phyloP scores from a whole-genome alignment of 2,113 vertebrate genomes.

The Poicephalus gulielmi region DNA sequence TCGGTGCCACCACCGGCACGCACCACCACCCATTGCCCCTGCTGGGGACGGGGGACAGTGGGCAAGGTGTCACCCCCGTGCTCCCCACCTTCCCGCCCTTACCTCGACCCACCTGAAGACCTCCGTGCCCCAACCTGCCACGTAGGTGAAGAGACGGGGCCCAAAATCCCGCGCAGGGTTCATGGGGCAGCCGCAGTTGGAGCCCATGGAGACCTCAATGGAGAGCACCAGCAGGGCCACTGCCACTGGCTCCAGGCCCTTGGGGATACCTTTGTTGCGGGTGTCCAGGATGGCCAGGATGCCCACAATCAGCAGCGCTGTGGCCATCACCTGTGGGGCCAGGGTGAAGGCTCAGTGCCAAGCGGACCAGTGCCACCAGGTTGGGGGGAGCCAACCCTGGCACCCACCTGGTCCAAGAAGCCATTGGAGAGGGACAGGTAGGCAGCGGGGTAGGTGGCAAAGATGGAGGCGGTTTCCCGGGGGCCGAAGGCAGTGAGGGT shows the following conservation, averaged over 20 bases:
- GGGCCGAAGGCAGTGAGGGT: slow-evolving; percentile 71
- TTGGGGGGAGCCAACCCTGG: accelerated
- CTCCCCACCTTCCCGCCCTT: not conserved
- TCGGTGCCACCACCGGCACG: slow-evolving; percentile 83
- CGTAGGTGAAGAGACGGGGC: slow-evolving; percentile 83
- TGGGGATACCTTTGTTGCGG: slow-evolving; percentile 77
- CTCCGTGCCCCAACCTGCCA: slow-evolving; percentile 86
- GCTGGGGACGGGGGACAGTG: slow-evolving; percentile 40
- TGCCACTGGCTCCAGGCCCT: slow-evolving; percentile 73
- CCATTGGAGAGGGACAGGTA: slow-evolving; percentile 77
- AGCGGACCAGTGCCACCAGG: accelerated
- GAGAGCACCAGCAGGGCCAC: slow-evolving; percentile 77
- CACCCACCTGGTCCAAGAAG: slow-evolving; percentile 79
- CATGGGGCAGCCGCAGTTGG: slow-evolving; percentile 83
- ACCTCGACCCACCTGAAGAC: slow-evolving; percentile 76
- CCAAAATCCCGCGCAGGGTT: slow-evolving; percentile 88
- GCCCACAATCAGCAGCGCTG: slow-evolving; percentile 74
- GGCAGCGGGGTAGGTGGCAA: slow-evolving; percentile 80
- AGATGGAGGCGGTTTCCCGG: slow-evolving; percentile 80
- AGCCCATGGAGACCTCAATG: slow-evolving; percentile 79
- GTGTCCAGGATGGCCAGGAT: slow-evolving; percentile 76
- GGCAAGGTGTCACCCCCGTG: not conserved
- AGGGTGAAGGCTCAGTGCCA: accelerated
- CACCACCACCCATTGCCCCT: slow-evolving; percentile 88
- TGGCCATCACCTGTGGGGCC: slow-evolving; percentile 77